phyloP scores from a whole-genome alignment of 2,797 vertebrate species.

The Etheostoma nigrum region DNA sequence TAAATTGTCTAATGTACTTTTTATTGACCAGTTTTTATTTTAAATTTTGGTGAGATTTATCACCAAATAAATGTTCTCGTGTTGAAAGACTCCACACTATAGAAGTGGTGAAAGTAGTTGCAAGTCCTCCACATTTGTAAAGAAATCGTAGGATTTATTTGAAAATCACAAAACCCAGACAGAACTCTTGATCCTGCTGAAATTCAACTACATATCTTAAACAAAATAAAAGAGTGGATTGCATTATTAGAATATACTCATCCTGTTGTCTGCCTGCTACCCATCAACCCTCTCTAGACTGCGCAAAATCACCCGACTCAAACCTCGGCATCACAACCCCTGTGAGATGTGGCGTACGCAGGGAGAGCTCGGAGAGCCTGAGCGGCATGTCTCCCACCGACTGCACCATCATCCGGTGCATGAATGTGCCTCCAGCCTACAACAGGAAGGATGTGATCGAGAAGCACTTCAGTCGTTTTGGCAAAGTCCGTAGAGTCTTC shows the following conservation, averaged over 20 bases:
- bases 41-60: no score
- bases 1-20: not conserved
- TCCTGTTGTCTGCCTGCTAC: not conserved
- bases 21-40: not conserved
- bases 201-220: not conserved
- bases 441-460: slow-evolving; percentile 86
- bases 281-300: slow-evolving; percentile 37
- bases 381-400: slow-evolving; percentile 77
- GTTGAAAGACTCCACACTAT: no score
- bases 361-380: slow-evolving; percentile 85
- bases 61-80: no score
- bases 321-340: slow-evolving; percentile 39
- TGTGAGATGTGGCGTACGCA: slow-evolving; percentile 66
- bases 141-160: not conserved
- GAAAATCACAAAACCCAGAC: not conserved
- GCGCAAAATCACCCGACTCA: slow-evolving; percentile 30
- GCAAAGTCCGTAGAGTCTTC: slow-evolving; percentile 85
- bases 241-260: not conserved
- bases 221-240: not conserved
- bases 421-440: slow-evolving; percentile 86
- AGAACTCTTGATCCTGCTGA: not conserved
- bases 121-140: not conserved
- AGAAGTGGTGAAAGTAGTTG: not conserved
- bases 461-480: slow-evolving; percentile 90
- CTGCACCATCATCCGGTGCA: slow-evolving; percentile 86